Evolutionary conservation across 2,113 vertebrate genomes (phyloP), one percentile per base, ranked within the genome.

Genomic region (Chlamydotis undulata): DNA sequence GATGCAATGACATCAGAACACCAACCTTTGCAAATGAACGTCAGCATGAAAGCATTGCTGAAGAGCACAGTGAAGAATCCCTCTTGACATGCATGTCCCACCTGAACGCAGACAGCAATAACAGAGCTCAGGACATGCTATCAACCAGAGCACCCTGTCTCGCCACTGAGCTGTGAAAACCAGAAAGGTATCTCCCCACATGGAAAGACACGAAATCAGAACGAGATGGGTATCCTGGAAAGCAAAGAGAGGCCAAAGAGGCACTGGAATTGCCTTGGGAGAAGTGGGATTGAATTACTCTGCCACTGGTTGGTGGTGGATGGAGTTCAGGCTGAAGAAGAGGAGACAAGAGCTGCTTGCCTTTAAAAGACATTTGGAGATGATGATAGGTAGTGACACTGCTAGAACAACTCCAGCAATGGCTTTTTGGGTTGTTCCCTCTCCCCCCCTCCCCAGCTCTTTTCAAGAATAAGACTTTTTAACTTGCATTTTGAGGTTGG

Each of bases 31-130:
- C 37, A 65, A 49, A n/a, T 2, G 10, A 57, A 16, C 37, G 19
- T 29, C 12, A 9, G 29, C 0, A 1, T 18, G 59, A 29, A 56
- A 56, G 41, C 43, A 29, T 0, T 3, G 22, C 55, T 47, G n/a
- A 61, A 57, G 55, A 45, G 41, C n/a, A 73, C 21, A 14, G 29
- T 1, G 19, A 12, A 57, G 21, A 4, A 29, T 59, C 29, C 18
- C 49, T 8, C 10, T 28, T 49, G 35, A 12, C 19, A 7, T 3
- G 10, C 4, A 6, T 37, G 33, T 24, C 35, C 26, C 57, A 56
- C 9, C 23, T 14, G 21, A 25, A 19, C 0, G 0, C 16, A 67
- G 23, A 22, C 47, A 59, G 61, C 55, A 64, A 0, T 3, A 22
- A 15, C 28, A 74, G 22, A 33, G 57, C 39, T 61, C 19, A 22